Base-by-base conservation (phyloP, 2,113 vertebrate genomes). In the Hippocampus guttulatus region DNA sequence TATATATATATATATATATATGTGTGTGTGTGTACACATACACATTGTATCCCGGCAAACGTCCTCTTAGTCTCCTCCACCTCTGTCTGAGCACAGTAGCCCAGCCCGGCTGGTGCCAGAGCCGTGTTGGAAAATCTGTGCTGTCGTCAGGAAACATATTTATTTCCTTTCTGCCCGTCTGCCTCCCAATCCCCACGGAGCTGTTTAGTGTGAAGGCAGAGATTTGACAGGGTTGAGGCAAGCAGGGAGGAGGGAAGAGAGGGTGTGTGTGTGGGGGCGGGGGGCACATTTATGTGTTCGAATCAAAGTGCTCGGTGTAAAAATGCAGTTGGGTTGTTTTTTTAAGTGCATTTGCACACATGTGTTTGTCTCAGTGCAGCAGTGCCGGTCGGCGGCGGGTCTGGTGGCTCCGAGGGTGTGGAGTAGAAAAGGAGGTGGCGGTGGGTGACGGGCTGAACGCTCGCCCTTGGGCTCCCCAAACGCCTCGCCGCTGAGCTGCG, bases 381-480 rank as follows among this genome's bases (percentile, higher is more conserved):
- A 69, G 82, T 79, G 78, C 80, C 84, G 55, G 77, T 71, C 81
- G 83, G 84, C 87, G 82, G 85, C 84, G 84, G 84, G 84, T 84
- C 83, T 79, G 67, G 82, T 78, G 77, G 82, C 81, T 88, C 82
- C 70, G 45, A 70, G 67, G 38, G 68, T 76, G 73, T 73, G 73
- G 76, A 73, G 70, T 23, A 52, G 76, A 55, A 21, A 67, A 67
- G 71, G 75, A 27, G 70, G 68, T 69, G 71, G 78, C 71, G 73
- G 75, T 76, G 80, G 83, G 87, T 76, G 89, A 89, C 85, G 90
- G 88, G 63, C 82, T 80, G 67, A 89, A 79, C 61, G 75, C 91
- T 90, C 85, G 89, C 91, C 92, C 92, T 92, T 92, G 89, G 90
- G 88, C 87, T 92, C 90, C 90, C 91, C 77, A 88, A 90, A 91